A percentile compares a stretch with the other conserved stretches of the same genome.
Evolutionary conservation across 2,113 vertebrate genomes (phyloP).

Genomic region (Isichthys henryi): DNA sequence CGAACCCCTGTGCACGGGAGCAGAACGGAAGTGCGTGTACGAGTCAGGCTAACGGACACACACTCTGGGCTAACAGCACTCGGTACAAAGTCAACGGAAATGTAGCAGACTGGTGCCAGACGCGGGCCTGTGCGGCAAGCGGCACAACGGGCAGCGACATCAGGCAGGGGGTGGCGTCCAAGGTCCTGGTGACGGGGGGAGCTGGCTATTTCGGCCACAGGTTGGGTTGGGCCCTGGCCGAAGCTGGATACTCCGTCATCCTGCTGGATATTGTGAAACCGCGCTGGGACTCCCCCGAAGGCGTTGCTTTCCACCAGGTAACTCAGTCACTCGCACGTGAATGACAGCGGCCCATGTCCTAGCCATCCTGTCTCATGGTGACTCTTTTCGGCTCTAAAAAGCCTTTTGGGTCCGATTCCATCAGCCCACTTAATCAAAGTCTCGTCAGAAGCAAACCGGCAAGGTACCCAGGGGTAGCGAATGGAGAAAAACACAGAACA

Average conservation of each 20-base stretch:
- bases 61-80: neutral
- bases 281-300: conserved; percentile 59
- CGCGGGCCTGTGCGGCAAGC: conserved; percentile 29
- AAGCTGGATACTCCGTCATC: conserved; percentile 63
- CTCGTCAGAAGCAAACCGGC: neutral
- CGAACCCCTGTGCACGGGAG: conserved; percentile 33
- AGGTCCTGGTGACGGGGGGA: conserved; percentile 80
- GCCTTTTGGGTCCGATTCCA: neutral
- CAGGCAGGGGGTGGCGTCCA: conserved; percentile 36
- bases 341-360: neutral
- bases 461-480: neutral
- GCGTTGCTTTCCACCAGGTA: conserved; percentile 74
- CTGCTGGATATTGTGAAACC: conserved; percentile 73
- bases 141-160: conserved; percentile 13
- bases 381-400: neutral
- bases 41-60: conserved; percentile 27
- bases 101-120: conserved; percentile 30
- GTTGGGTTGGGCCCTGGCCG: conserved; percentile 68
- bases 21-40: neutral
- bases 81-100: conserved; percentile 39
- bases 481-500: neutral
- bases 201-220: conserved; percentile 83
- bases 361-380: neutral
- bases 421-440: neutral
- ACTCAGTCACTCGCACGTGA: neutral